Base-by-base conservation (phyloP, 2,113 vertebrate genomes). In the Tonatia bakeri region DNA sequence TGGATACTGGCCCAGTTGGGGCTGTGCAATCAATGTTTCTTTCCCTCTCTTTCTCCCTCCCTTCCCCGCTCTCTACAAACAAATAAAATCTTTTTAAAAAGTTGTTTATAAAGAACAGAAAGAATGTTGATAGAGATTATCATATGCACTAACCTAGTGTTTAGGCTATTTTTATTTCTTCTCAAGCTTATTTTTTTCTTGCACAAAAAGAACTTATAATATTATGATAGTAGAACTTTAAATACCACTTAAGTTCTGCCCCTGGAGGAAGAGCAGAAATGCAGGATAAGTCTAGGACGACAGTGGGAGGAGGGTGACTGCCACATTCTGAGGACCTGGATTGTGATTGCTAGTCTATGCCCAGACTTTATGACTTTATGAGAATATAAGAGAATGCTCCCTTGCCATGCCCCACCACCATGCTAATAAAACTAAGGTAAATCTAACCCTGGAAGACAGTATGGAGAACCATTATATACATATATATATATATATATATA, bases 281-380 rank as follows among this genome's bases (percentile, higher is more conserved):
- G 59, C 4, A 0, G 56, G 61, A 3, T 11, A 19, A 43, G 1
- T 52, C 2, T 2, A 19, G 3, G 24, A 75, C 9, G 20, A 47
- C 4, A n/a, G 4, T 13, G 2, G 12, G 67, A 81, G 19, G 5
- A 40, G 10, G 6, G 0, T 4, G 33, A 65, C 19, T 36, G 15
- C 1, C 16, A 43, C 0, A n/a, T 38, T 5, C 12, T 13, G 24
- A 77, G 11, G 11, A 31, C 22, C 6, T 5, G 3, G 36, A 19
- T 52, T 64, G 12, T 10, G 6, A 33, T 8, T 61, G 15, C 7
- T 11, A 45, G 26, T 36, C 33, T 47, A 89, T n/a, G 13, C 4
- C 47, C 47, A 40, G 43, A 59, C 47, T 67, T 36, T 40, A 36
- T 72, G 43, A 59, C 47, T 67, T 36, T 40, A 36, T 72, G 20